phyloP scores from a whole-genome alignment of 2,888 invertebrate species.

The Pristionchus fissidentatus region DNA sequence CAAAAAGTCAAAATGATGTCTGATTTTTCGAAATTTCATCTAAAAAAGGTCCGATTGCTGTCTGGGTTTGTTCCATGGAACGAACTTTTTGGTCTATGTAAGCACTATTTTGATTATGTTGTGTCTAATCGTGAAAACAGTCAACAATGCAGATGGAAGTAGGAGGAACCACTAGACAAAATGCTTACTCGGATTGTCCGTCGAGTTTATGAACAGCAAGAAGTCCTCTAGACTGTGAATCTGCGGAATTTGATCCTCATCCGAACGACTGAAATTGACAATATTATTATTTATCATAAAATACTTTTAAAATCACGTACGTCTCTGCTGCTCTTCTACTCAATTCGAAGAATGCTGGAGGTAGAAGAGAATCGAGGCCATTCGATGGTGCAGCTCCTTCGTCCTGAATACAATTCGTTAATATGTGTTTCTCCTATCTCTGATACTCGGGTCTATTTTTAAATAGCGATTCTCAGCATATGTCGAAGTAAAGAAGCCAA shows the following conservation, averaged over 20 bases:
- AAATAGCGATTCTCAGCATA: no score
- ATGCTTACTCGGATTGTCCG: constrained; percentile 41
- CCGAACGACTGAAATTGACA: not conserved
- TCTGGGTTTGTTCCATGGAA: no score
- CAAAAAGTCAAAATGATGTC: no score
- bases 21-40: no score
- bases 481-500: no score
- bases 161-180: not conserved
- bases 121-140: no score
- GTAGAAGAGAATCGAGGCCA: constrained; percentile 25
- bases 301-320: not conserved
- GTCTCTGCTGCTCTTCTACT: not conserved
- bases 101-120: not conserved
- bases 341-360: constrained; percentile 44
- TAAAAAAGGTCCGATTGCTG: no score
- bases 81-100: no score
- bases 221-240: constrained; percentile 30
- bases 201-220: constrained; percentile 32
- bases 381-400: not conserved
- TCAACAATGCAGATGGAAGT: no score
- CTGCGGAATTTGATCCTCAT: constrained; percentile 13
- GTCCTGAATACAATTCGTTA: no score
- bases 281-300: not conserved
- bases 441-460: no score
- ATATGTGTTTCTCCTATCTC: no score